Conservation (phyloP, 2,888 invertebrate species). For the Dusona sp. region DNA sequence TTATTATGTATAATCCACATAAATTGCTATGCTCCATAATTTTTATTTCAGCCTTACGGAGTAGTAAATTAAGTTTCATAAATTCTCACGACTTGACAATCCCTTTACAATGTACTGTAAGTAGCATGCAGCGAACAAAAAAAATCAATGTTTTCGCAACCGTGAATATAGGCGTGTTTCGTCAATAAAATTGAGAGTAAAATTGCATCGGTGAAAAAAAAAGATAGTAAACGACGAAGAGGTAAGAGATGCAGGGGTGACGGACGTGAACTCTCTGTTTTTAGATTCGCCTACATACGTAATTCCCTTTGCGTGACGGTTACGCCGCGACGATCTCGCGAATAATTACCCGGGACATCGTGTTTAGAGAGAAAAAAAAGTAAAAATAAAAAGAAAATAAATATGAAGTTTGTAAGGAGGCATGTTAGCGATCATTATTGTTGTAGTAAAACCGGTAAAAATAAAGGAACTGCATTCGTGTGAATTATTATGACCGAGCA, state of each 20-base stretch:
- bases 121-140: neutral
- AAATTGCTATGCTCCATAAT: slow-evolving; percentile 4
- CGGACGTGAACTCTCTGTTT: slow-evolving; percentile 30
- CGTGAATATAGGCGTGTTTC: neutral
- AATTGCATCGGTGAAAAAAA: neutral
- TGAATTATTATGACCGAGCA: slow-evolving; percentile 32
- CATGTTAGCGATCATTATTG: slow-evolving; percentile 44
- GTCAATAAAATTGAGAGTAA: slow-evolving; percentile 30
- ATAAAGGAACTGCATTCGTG: slow-evolving; percentile 49
- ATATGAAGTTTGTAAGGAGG: slow-evolving; percentile 32
- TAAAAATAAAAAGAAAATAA: slow-evolving; percentile 18
- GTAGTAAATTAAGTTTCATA: slow-evolving; percentile 1
- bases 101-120: slow-evolving; percentile 10
- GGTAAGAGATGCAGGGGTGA: slow-evolving; percentile 24
- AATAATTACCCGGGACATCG: slow-evolving; percentile 61
- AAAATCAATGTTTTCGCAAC: neutral
- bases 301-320: slow-evolving; percentile 67
- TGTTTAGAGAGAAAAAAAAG: slow-evolving; percentile 43
- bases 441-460: slow-evolving; percentile 44
- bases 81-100: slow-evolving; percentile 15
- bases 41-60: neutral
- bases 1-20: neutral
- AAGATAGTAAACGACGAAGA: neutral
- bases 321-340: slow-evolving; percentile 63
- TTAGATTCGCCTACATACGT: slow-evolving; percentile 50